A percentile compares a stretch with the other conserved stretches of the same genome.
Evolutionary conservation across 2,797 vertebrate species (phyloP).

Genomic region (Selene dorsalis): DNA sequence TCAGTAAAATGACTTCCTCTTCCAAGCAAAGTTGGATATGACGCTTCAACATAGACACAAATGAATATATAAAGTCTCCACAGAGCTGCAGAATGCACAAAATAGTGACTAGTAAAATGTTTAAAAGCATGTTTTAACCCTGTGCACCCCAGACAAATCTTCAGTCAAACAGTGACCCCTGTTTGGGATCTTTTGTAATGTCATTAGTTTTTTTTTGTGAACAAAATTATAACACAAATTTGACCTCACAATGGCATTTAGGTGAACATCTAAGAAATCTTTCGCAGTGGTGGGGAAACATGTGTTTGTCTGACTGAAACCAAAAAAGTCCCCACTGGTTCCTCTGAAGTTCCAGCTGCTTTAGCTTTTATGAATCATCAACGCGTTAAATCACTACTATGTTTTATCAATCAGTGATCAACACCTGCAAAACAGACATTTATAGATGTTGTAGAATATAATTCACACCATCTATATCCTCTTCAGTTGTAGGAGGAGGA

Average conservation of each 20-base stretch:
- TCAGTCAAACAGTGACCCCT: not conserved
- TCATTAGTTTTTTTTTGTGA: too few relatives aligned
- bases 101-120: not conserved
- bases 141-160: not conserved
- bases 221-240: too few relatives aligned
- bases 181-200: too few relatives aligned
- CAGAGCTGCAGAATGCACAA: not conserved
- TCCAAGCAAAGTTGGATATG: slow-evolving; percentile 8
- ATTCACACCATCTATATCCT: not conserved
- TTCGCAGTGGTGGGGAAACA: too few relatives aligned
- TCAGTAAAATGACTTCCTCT: slow-evolving; percentile 46
- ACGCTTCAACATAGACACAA: slow-evolving; percentile 52
- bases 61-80: not conserved
- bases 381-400: not conserved
- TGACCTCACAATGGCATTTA: too few relatives aligned
- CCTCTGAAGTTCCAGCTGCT: not conserved
- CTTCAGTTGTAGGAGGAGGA: not conserved
- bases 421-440: not conserved
- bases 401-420: not conserved
- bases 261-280: too few relatives aligned
- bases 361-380: not conserved
- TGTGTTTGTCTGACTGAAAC: not conserved
- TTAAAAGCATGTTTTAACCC: too few relatives aligned
- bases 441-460: not conserved
- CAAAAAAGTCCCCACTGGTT: too few relatives aligned